Base-by-base conservation (phyloP, 53 echinoderm and acorn worm genomes). In the Temnopleurus reevesii region DNA sequence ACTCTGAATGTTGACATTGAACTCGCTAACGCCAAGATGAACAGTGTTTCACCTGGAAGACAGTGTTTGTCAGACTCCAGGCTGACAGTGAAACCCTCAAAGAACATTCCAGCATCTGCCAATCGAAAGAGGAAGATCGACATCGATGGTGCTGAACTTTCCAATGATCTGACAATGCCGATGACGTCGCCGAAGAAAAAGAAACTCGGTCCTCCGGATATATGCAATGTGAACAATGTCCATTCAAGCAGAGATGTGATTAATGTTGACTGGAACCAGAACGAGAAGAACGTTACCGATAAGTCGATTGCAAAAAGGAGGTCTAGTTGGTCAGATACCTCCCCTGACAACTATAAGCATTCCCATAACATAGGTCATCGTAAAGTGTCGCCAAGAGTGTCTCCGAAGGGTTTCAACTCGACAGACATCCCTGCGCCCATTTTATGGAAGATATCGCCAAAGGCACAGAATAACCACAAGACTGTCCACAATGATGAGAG, bases 51-150 rank as follows among this genome's bases (percentile, higher is more conserved):
- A n/a, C 97, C 97, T 15, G 97, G 97, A 13, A 61, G 97, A 26
- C 90, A 94, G 33, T 97, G 97, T 34, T 45, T 94, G 21, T 97
- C 97, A 4, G 97, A 97, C 81, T 97, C 97, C n/a, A 95, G 89
- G 84, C 63, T 97, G 24, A 89, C 79, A 0, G 92, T 91, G 29
- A 94, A 82, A 59, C 58, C 81, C 38, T 82, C 81, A 30, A 76
- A 56, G 46, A 92, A 92, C 89, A 92, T 93, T 81, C 89, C 91
- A 21, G 94, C 76, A 0, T 92, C 91, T 10, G 81, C 80, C 28
- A 80, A 35, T 53, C 77, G 89, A 64, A 97, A 97, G 85, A 83
- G 95, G 81, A 95, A 95, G 36, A 29, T 97, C 41, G 93, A 97
- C 24, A 93, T 97, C 34, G 88, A 87, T 8, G 88, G 54, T 34